Percentiles rank a stretch among this genome's conserved stretches.
Evolutionary conservation across 2,797 vertebrate species (phyloP).

Genomic region (Hyperoplus lanceolatus): DNA sequence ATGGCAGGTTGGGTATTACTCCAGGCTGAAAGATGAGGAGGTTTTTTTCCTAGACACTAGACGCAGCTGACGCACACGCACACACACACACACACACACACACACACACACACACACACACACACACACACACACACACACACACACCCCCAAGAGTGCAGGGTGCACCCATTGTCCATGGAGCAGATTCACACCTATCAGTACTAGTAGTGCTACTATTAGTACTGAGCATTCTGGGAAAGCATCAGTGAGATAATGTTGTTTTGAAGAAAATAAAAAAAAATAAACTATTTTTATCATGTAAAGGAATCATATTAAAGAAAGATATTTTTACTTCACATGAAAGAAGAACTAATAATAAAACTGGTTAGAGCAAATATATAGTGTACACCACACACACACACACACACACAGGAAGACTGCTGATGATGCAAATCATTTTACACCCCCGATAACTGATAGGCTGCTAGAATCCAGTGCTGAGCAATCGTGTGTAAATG

Average conservation of each 20-base stretch:
- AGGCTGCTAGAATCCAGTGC: constrained; percentile 91
- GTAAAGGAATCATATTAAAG: constrained; percentile 95
- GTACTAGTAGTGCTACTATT: constrained; percentile 8
- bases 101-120: constrained; percentile 31
- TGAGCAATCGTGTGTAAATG: constrained; percentile 93
- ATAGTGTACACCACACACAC: constrained; percentile 39
- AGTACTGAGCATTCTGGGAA: constrained; percentile 84
- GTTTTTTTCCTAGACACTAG: constrained; percentile 39
- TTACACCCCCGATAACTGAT: constrained; percentile 90
- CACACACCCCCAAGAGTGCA: constrained; percentile 34
- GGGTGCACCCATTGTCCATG: constrained; percentile 51
- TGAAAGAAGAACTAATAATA: constrained; percentile 81
- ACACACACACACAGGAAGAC: constrained; percentile 70
- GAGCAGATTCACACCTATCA: constrained; percentile 50
- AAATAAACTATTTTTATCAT: constrained; percentile 96
- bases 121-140: constrained; percentile 32
- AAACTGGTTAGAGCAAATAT: constrained; percentile 61
- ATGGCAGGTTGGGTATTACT: constrained; percentile 47
- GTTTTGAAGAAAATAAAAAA: constrained; percentile 86
- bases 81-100: constrained; percentile 32
- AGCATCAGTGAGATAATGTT: constrained; percentile 88
- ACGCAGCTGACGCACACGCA: constrained; percentile 23
- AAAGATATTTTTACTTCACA: constrained; percentile 98
- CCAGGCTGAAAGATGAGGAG: constrained; percentile 32
- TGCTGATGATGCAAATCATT: constrained; percentile 89